Evolutionary conservation across 2,797 vertebrate species (phyloP), one percentile per base, ranked within the genome.

Genomic region (Chelon auratus): DNA sequence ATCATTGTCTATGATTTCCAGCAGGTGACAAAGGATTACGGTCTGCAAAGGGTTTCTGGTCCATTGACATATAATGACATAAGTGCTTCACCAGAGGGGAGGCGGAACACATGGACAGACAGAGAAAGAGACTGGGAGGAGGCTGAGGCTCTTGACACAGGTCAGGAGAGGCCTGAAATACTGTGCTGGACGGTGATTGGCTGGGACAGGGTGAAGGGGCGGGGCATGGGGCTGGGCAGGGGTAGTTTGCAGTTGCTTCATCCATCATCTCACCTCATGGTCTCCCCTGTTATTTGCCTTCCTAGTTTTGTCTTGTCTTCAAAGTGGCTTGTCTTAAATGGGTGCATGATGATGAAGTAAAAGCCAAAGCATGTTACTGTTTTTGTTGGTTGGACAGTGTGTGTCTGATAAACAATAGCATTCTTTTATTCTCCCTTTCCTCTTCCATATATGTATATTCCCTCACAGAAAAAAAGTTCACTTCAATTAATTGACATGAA

Each of bases 51-150:
- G 77, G 87, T 91, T 85, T 93, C 92, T 91, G 89, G 89, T 83
- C 87, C 91, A 90, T 92, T 94, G 91, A 91, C 89, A 90, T 93
- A 92, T 92, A 93, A 92, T 92, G 87, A 92, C 84, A 92, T 90
- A 83, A 87, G 84, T 62, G 69, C 88, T 85, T 86, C 87, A 87
- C 79, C 92, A 61, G 89, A 89, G 85, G 87, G 87, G 84, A 81
- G 90, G 89, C 82, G 77, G 84, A 87, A 91, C 87, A 90, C 92
- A 76, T 92, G 91, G 91, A 91, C 91, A 92, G 88, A 91, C 81
- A 91, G 82, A 89, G 68, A 87, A 75, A 87, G 80, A 88, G 86
- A 89, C 83, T 92, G 91, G 92, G 91, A 91, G 80, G 91, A 92
- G 88, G 82, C 87, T 71, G 79, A 89, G 81, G 77, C 89, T 90